Evolutionary conservation across 2,888 invertebrate genomes (phyloP), one percentile per base, ranked within the genome.

Genomic region (Cremastinae sp.): DNA sequence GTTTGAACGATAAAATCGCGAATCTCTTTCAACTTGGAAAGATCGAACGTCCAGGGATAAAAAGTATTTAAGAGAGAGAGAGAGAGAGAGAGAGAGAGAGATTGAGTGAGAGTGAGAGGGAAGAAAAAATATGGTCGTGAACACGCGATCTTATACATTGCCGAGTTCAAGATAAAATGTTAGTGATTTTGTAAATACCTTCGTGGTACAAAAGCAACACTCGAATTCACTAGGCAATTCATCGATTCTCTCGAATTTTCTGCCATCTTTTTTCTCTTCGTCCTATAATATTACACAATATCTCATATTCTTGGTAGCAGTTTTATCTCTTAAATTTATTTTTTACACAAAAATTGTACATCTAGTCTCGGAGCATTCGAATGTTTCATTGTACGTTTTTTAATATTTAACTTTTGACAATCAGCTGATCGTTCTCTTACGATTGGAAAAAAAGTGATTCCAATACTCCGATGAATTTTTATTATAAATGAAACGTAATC

Each of bases 191-290:
- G 89, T 90, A 91, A 91, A 91, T 95, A 96, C 96, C 96, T 96
- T 96, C 91, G 96, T 94, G 91, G 96, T 96, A 94, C 96, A 97
- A 95, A 96, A 97, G 94, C 96, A 97, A 95, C 97, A 97, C 94
- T 97, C 97, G 94, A 96, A 96, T 93, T 96, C 96, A 93, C 95
- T 96, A 92, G 96, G 96, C 91, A 96, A 93, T 93, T 96, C 96
- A 92, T 96, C 96, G 92, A 94, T 92, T 93, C 93, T 93, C 91
- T 95, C 94, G 90, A 90, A 88, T 90, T 91, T 92, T 90, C 91
- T 91, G 90, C 90, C 87, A 86, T 91, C 89, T 93, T 93, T 94
- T 93, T 93, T 93, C 90, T 93, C 93, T 92, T 93, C 89, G 84
- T 89, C 89, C 89, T 89, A 89, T 83, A 89, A 83, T 85, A 85